Evolutionary conservation across 2,113 vertebrate genomes (phyloP).

Genomic region (Tor tambroides): DNA sequence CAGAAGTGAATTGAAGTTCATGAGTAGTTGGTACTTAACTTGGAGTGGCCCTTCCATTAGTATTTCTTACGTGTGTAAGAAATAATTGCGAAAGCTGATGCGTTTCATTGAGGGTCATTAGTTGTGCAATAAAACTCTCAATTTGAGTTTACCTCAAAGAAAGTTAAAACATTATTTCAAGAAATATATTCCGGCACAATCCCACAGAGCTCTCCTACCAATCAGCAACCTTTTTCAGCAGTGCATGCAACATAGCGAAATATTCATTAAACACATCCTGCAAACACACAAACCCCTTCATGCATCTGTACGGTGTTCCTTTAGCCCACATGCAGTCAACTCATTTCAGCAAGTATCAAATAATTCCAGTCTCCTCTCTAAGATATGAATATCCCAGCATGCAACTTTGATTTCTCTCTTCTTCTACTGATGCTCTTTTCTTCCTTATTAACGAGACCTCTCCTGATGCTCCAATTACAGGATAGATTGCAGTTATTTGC

Average conservation of each 20-base stretch:
- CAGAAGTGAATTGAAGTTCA: neutral
- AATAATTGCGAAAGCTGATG: neutral
- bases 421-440: conserved; percentile 36
- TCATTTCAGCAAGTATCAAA: conserved; percentile 27
- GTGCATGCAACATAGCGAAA: neutral
- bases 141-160: conserved; percentile 4
- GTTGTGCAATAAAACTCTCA: neutral
- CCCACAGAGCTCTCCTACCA: conserved; percentile 4
- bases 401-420: conserved; percentile 44
- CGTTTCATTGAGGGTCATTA: neutral
- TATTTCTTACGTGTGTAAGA: neutral
- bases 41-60: neutral
- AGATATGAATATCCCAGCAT: conserved; percentile 35
- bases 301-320: conserved; percentile 8
- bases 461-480: conserved; percentile 24
- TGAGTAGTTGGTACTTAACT: neutral
- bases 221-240: neutral
- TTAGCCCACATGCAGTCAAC: conserved; percentile 33
- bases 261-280: conserved; percentile 34
- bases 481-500: conserved; percentile 46
- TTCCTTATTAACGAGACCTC: conserved; percentile 33
- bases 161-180: conserved; percentile 8
- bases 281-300: neutral
- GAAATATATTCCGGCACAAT: neutral
- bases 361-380: conserved; percentile 23